Evolutionary conservation across 2,797 vertebrate species (phyloP), one percentile per base, ranked within the genome.

Genomic region (Melanotaenia maccullochi): DNA sequence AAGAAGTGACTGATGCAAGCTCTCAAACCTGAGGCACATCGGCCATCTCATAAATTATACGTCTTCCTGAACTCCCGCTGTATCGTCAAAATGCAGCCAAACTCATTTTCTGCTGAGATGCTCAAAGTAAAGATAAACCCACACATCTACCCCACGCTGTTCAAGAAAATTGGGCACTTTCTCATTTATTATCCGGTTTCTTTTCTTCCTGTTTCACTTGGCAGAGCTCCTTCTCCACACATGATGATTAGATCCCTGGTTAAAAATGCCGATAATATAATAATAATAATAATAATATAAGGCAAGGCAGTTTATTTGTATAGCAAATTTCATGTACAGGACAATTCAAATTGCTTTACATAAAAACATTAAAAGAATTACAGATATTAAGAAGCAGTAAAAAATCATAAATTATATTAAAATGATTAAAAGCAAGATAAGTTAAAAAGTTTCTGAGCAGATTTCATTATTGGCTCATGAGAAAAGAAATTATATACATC

Each of bases 221-320:
- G 68, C 25, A 35, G 42, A 60, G 77, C 65, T 35, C 70, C n/a
- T 9, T 82, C 76, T 85, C 68, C 72, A 63, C 80, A 72, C 83
- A 57, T 81, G 84, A 81, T 78, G 83, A 90, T 90, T 87, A 86
- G 83, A 89, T 85, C 61, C 79, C 55, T 4, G 13, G 84, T 79
- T 91, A 90, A 90, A 90, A 91, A 91, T 88, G 91, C 73, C 74
- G 32, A 76, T 79, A n/a, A n/a, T n/a, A n/a, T n/a, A n/a, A n/a
- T n/a, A n/a, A n/a, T n/a, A n/a, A n/a, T n/a, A n/a, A n/a, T 64
- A 85, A 91, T 90, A 89, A 32, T 6, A 32, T 32, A 32, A 5
- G 32, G 28, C 28, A 28, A 28, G 28, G 28, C 28, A 28, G 28
- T 28, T 28, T 28, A 28, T 28, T 28, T 28, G 28, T 28, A 28